Evolutionary conservation across 2,888 invertebrate species (phyloP).

Genomic region (Acanthacorydalis orientalis): DNA sequence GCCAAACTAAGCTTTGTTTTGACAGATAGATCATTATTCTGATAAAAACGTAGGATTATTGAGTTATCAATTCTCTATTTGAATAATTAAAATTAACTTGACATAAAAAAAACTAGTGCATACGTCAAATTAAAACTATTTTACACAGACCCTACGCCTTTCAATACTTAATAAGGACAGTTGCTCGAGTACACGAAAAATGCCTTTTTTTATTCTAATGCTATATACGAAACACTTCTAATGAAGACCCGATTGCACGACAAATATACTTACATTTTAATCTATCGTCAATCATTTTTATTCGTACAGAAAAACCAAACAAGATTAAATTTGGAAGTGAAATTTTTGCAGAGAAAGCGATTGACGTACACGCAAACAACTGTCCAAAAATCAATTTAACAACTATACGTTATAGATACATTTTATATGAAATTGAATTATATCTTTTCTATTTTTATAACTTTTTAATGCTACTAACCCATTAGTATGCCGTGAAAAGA

Average conservation of each 20-base stretch:
- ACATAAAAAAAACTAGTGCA: too few relatives aligned
- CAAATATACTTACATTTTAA: background rate
- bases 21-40: too few relatives aligned
- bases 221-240: too few relatives aligned
- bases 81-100: too few relatives aligned
- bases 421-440: background rate
- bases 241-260: too few relatives aligned
- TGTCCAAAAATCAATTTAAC: background rate
- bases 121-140: too few relatives aligned
- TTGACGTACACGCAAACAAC: slow-evolving; percentile 7
- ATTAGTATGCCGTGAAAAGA: slow-evolving; percentile 17
- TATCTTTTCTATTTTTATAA: background rate
- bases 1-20: too few relatives aligned
- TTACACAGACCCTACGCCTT: background rate
- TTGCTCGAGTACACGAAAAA: background rate
- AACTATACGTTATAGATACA: background rate
- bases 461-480: slow-evolving; percentile 21
- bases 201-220: background rate
- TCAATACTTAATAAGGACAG: slow-evolving; percentile 7
- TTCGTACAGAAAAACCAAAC: background rate
- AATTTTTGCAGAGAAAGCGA: slow-evolving; percentile 7
- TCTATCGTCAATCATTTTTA: background rate
- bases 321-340: background rate
- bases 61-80: too few relatives aligned
- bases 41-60: too few relatives aligned